These are phyloP conservation scores for Biston betularia DNA, from an alignment of 2,888 invertebrate species.

Conservation along the genomic window DNA sequence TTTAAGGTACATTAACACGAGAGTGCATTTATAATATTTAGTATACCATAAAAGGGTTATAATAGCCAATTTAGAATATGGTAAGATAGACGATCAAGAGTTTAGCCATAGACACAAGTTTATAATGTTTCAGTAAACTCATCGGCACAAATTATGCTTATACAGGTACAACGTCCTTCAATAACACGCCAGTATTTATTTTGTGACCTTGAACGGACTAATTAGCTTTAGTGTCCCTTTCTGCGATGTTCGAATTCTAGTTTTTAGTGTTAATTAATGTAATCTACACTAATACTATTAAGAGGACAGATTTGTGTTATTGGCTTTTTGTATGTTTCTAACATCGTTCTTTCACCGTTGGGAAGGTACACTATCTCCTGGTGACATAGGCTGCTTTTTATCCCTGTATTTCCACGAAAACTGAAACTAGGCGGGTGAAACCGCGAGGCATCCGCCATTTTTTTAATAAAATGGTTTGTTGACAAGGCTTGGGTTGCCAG, in stretches of 20 bases:
- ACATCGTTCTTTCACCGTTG: too few species aligned
- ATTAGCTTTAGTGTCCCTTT: background rate
- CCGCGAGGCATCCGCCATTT: too few species aligned
- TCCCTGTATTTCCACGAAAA: too few species aligned
- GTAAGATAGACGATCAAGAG: background rate
- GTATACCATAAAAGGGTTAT: slow-evolving; percentile 21
- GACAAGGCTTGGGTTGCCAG: too few species aligned
- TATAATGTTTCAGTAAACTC: background rate
- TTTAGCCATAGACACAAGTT: background rate
- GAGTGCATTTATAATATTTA: slow-evolving; percentile 28
- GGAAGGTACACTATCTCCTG: too few species aligned
- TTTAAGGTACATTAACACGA: slow-evolving; percentile 20
- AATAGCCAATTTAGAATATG: slow-evolving; percentile 27
- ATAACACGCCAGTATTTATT: background rate
- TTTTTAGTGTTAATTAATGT: too few species aligned
- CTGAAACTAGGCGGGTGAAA: too few species aligned
- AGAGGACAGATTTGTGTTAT: too few species aligned
- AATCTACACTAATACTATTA: too few species aligned
- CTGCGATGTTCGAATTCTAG: background rate
- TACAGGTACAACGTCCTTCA: background rate
- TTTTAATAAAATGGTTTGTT: too few species aligned
- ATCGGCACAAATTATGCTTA: background rate
- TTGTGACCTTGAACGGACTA: background rate
- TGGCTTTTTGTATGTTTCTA: too few species aligned
- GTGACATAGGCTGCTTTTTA: too few species aligned